Evolutionary conservation across 1,140 invertebrate species (phyloP).

Genomic region (Procambarus clarkii): DNA sequence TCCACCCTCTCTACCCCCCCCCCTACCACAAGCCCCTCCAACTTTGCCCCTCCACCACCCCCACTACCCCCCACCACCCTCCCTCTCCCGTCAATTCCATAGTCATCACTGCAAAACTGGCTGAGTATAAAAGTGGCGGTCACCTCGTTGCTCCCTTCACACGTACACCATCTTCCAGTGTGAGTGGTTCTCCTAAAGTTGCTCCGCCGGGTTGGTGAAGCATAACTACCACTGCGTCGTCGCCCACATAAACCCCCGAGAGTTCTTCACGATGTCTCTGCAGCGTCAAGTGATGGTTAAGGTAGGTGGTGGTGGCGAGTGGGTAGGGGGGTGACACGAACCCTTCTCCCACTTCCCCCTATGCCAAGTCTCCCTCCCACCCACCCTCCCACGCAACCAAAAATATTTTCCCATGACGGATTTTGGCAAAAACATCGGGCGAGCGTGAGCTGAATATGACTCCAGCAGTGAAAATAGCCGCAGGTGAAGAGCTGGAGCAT

Average conservation of each 20-base stretch:
- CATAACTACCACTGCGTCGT: neutral
- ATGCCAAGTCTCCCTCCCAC: neutral
- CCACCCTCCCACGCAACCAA: conserved; percentile 10
- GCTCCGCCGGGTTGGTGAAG: conserved; percentile 32
- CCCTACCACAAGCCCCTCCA: neutral
- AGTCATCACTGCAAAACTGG: conserved; percentile 68
- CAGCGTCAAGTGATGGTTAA: conserved; percentile 52
- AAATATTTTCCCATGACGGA: conserved; percentile 54
- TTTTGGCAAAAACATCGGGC: conserved; percentile 57
- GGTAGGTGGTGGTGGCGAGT: conserved; percentile 10
- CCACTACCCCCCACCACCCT: neutral
- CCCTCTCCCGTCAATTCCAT: conserved; percentile 61
- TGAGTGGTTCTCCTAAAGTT: conserved; percentile 47
- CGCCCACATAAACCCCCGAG: neutral
- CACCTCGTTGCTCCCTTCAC: conserved; percentile 48
- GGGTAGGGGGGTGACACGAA: neutral
- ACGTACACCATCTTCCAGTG: conserved; percentile 68
- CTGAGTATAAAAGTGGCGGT: conserved; percentile 65
- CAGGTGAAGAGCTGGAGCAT: conserved; percentile 9
- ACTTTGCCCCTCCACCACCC: neutral
- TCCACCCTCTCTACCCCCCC: neutral
- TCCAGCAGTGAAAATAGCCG: conserved; percentile 35
- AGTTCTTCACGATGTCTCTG: conserved; percentile 35
- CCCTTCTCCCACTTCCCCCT: neutral
- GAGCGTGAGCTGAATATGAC: conserved; percentile 31